phyloP scores from a whole-genome alignment of 2,797 vertebrate genomes.

The Leptatherina wallacei region DNA sequence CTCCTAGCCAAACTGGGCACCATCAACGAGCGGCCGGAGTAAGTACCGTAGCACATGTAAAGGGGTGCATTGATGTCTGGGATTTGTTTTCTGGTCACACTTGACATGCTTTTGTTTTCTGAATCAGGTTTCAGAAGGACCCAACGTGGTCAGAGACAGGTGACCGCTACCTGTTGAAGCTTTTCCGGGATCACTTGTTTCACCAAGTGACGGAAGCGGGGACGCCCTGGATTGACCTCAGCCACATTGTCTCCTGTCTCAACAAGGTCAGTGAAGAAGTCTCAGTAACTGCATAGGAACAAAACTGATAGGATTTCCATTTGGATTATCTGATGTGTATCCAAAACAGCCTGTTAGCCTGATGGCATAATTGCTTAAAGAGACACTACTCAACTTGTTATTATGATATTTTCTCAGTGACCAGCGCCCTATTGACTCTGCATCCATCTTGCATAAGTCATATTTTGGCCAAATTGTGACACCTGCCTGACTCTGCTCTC shows the following conservation, averaged over 20 bases:
- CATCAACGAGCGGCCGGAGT: conserved; percentile 99
- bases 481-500: too few relatives aligned
- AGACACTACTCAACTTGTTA: too few relatives aligned
- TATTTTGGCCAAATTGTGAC: too few relatives aligned
- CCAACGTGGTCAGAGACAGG: conserved; percentile 99
- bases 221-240: conserved; percentile 98
- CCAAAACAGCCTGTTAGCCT: too few relatives aligned
- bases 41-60: conserved; percentile 68
- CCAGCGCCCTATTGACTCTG: too few relatives aligned
- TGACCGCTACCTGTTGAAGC: conserved; percentile 97
- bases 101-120: neutral
- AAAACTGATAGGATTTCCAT: too few relatives aligned
- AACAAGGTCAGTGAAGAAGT: conserved; percentile 90
- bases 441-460: too few relatives aligned
- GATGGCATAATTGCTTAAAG: too few relatives aligned
- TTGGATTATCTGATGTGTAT: too few relatives aligned
- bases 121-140: conserved; percentile 96
- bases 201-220: conserved; percentile 99
- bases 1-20: conserved; percentile 98
- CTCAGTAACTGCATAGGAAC: neutral
- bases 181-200: conserved; percentile 99
- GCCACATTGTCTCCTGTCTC: conserved; percentile 99
- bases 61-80: neutral
- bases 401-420: too few relatives aligned
- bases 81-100: neutral